These are phyloP conservation scores for Lonchura striata DNA, from an alignment of 2,113 vertebrate genomes.

Conservation along the genomic window DNA sequence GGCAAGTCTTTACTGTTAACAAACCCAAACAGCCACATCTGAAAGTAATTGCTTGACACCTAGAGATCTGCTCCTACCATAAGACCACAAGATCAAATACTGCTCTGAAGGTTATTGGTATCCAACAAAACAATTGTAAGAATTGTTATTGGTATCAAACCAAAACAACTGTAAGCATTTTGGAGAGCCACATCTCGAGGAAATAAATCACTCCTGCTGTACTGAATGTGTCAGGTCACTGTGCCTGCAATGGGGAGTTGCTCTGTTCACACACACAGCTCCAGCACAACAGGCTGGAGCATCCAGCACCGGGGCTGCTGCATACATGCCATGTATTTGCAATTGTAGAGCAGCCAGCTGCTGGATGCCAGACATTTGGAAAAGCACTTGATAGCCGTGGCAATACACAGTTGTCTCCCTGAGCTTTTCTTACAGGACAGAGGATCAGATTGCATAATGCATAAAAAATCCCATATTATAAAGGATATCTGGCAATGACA, in stretches of 20 bases:
- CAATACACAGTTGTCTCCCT: not conserved
- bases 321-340: not conserved
- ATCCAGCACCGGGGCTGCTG: not conserved
- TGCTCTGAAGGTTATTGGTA: not conserved
- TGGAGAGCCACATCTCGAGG: not conserved
- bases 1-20: not conserved
- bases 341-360: conserved; percentile 4
- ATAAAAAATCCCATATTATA: not conserved
- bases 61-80: not conserved
- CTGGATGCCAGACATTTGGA: not conserved
- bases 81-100: conserved; percentile 17
- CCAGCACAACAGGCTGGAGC: not conserved
- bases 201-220: not conserved
- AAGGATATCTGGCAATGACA: not conserved
- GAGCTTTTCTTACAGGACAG: conserved; percentile 9
- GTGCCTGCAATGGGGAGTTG: not conserved
- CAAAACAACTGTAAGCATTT: not conserved
- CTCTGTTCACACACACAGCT: not conserved
- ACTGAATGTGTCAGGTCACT: fast-evolving
- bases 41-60: conserved; percentile 10
- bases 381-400: not conserved
- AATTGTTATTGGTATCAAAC: not conserved
- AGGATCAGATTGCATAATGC: not conserved
- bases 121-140: not conserved
- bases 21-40: not conserved